phyloP scores from a whole-genome alignment of 2,797 vertebrate genomes.

The Stomatorhinus walkeri region DNA sequence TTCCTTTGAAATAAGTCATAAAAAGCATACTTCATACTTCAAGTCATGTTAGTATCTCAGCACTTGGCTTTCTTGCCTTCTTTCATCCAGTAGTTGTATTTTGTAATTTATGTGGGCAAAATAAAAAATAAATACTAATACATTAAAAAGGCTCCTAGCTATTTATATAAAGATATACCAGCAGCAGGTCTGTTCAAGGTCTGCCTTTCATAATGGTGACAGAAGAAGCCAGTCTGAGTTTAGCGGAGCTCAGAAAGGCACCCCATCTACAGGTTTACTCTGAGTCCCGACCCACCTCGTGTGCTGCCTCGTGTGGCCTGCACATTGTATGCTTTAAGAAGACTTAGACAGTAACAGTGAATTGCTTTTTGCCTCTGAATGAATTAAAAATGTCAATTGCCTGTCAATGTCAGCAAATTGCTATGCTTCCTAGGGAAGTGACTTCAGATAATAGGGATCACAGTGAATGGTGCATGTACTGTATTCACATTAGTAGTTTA shows the following conservation, averaged over 20 bases:
- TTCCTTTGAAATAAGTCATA: background rate
- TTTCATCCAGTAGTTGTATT: background rate
- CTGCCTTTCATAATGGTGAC: conserved; percentile 41
- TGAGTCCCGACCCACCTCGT: background rate
- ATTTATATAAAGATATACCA: conserved; percentile 2
- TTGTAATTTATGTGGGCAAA: background rate
- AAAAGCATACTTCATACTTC: conserved; percentile 9
- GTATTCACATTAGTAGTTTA: background rate
- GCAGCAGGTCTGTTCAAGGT: conserved; percentile 44
- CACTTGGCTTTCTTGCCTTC: background rate
- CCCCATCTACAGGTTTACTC: background rate
- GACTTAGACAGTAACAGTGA: background rate
- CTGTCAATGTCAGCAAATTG: background rate
- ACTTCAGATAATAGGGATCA: background rate
- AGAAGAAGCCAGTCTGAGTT: conserved; percentile 37
- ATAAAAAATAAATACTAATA: background rate
- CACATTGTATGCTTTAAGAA: background rate
- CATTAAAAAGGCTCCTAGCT: background rate
- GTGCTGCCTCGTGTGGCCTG: background rate
- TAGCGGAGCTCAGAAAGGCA: background rate
- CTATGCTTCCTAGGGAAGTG: background rate
- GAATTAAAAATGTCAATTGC: background rate
- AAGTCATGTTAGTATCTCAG: background rate
- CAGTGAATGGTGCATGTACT: background rate
- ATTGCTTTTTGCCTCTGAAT: background rate